Base-by-base conservation (phyloP, 92 coral and sea anemone genomes). In the Parazoanthus darwini region DNA sequence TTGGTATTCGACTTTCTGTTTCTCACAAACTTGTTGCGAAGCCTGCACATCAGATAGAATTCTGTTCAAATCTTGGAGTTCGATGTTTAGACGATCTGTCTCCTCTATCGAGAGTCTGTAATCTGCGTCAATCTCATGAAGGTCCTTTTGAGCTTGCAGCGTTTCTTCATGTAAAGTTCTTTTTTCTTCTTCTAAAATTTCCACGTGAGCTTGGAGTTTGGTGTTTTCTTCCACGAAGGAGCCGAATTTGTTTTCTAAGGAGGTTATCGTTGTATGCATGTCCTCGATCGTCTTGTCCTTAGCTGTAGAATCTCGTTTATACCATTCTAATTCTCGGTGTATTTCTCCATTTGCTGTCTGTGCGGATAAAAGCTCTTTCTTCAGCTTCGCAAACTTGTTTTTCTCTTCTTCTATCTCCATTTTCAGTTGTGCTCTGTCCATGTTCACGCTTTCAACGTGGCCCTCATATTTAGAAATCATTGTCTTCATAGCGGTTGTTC, bases 41-140 rank as follows among this genome's bases (percentile, higher is more conserved):
- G 98, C 98, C 89, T 97, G 99, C 11, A 97, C 94, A 86, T 97
- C 99, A 65, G 98, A 94, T 13, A 91, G 90, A 77, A 93, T 92
- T 88, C 90, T 95, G 89, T 94, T 89, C 50, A 95, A 90, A 25
- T 91, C 98, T 87, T 95, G 96, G 67, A 97, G 89, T 67, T 97
- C 99, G 11, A 91, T 88, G 38, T 91, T 92, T 23, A 96, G 90
- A 44, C 92, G 90, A 82, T 94, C 99, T 63, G 94, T 92, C 46
- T 97, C 99, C 70, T 97, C 95, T 72, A 85, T 91, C 48, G 96
- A 91, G 23, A 95, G 92, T 48, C 86, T 87, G 80, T 93, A 91
- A 78, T 97, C 99, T 1, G 93, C 93, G 74, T 95, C 95, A 42
- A 94, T 88, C 65, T 97, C 99, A 77, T 93, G 94, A 16, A 95